Evolutionary conservation across 2,888 invertebrate species (phyloP), one percentile per base, ranked within the genome.

Genomic region (Drosophila lutescens): DNA sequence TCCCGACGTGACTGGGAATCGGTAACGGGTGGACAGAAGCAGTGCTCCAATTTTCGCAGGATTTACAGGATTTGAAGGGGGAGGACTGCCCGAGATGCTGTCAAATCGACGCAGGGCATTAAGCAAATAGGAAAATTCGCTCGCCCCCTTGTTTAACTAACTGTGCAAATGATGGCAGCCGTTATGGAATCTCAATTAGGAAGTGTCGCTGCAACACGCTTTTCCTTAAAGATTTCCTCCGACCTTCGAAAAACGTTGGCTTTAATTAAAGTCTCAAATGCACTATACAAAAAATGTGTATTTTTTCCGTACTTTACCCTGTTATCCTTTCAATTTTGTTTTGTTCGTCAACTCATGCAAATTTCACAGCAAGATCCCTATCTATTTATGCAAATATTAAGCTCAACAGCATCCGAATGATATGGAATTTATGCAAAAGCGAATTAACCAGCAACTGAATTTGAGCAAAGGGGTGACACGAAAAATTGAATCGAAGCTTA

Each of bases 111-210:
- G 65, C 75, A 66, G 54, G 60, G 71, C 76, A 70, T 78, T 77
- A 75, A 74, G 57, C 69, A 86, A 80, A 82, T 77, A 83, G 57
- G 60, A 82, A 80, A 77, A 67, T 67, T 66, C 32, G 44, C 43
- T 34, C 41, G 17, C 46, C 20, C 17, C 20, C 53, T 60, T 82
- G 82, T 78, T 82, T 82, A 86, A 82, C 80, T 86, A 82, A 82
- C 81, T 83, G 86, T 77, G 70, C 77, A 80, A 86, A 74, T 66
- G 70, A 56, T 72, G 63, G 56, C 50, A 66, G 34, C 81, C 59
- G 40, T 62, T 47, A 61, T 76, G 32, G 82, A 83, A 86, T 83
- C 71, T 77, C 77, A 83, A 83, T 83, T 83, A 83, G 82, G 43
- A 76, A 53, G 51, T 71, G 47, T 49, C 63, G 60, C 46, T 70